Percentiles rank a stretch among this genome's conserved stretches.
Evolutionary conservation across 2,113 vertebrate species (phyloP).

Genomic region (Hassar affinis): DNA sequence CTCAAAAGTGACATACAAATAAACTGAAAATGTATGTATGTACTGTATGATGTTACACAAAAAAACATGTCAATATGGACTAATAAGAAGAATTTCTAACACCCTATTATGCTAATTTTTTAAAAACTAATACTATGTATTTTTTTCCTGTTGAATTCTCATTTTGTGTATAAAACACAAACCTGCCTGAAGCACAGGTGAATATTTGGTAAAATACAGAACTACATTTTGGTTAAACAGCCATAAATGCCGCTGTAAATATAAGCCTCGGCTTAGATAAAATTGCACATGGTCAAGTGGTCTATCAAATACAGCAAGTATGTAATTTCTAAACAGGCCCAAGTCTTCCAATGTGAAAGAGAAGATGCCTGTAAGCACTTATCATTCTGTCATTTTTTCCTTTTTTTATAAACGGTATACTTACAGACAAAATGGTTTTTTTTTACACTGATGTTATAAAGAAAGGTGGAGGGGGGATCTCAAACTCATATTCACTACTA

Average conservation of each 20-base stretch:
- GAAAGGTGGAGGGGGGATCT: background rate
- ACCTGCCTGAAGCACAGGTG: background rate
- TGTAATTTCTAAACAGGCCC: slow-evolving; percentile 5
- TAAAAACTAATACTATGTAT: too few species aligned
- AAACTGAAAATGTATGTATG: background rate
- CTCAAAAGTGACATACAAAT: background rate
- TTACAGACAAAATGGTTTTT: background rate
- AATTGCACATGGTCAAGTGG: slow-evolving; percentile 29
- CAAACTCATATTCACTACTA: background rate
- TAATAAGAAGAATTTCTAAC: background rate
- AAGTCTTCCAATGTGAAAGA: slow-evolving; percentile 6
- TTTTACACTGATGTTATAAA: background rate
- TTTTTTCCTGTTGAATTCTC: background rate
- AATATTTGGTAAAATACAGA: slow-evolving; percentile 1
- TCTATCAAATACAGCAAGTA: background rate
- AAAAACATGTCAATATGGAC: background rate
- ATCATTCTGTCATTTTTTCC: slow-evolving; percentile 23
- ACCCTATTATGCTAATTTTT: background rate
- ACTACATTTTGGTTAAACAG: background rate
- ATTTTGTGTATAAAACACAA: background rate
- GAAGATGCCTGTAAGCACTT: slow-evolving; percentile 10
- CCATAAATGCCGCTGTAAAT: slow-evolving; percentile 13
- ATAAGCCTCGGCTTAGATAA: slow-evolving; percentile 8
- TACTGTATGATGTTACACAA: too few species aligned
- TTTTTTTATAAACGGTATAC: slow-evolving; percentile 22